Evolutionary conservation across 2,113 vertebrate genomes (phyloP), one percentile per base, ranked within the genome.

Genomic region (Chaenogobius annularis): DNA sequence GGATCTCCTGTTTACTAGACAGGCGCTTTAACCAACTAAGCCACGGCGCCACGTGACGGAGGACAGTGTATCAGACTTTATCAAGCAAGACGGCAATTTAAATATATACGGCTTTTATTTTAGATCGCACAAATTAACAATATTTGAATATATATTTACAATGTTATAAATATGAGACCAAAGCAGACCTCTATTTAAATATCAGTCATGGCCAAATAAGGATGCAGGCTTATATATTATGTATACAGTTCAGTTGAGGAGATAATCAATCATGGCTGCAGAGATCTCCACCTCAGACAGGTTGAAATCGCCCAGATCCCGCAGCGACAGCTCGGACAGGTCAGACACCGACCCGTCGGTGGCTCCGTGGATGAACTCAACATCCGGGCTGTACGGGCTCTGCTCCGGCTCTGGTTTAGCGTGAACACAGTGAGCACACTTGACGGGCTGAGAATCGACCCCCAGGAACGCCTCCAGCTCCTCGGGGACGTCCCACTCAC

Each of bases 1-100:
- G 88, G 91, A 90, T 92, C 91, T 92, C 91, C 91, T 89, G 88
- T 91, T 91, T 91, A 92, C 89, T 90, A 91, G 88, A 90, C 91
- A 91, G 88, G 88, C 88, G 88, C 88, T 91, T 92, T 90, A 91
- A 90, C 87, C 87, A 90, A 77, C 91, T 90, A 92, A 92, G 90
- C 88, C 90, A 92, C 88, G 87, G 87, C 89, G 86, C 91, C 91
- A 50, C 62, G 55, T 84, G 83, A 48, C 6, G 3, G 0, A 0
- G 0, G 0, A 0, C 0, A 0, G 0, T 0, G 7, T 0, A 48
- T 0, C 0, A 13, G 10, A 0, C 0, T 0, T 19, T 46, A 80
- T 69, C 1, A 78, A 1, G 8, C 3, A 37, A 35, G 31, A 37
- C 8, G 1, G n/a, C n/a, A n/a, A n/a, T n/a, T n/a, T n/a, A n/a